Conservation (phyloP, 53 echinoderm and acorn worm genomes). For the Hippasteria phrygiana region DNA sequence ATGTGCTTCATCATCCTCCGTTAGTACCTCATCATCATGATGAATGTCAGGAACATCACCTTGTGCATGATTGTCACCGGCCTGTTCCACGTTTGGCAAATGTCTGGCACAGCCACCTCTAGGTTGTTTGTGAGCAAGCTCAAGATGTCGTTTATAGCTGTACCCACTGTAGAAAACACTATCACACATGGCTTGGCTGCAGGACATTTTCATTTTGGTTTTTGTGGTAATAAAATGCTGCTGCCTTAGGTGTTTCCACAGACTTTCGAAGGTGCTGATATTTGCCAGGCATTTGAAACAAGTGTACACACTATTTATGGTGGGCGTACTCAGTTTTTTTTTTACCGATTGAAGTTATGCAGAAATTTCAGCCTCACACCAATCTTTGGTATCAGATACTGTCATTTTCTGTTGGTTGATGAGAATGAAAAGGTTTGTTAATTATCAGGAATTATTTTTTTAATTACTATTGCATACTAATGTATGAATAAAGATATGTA, state of each 20-base stretch:
- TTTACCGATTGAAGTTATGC: too few species aligned
- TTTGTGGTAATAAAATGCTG: conserved; percentile 12
- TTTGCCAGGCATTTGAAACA: conserved; percentile 10
- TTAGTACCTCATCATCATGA: neutral
- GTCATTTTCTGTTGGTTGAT: too few species aligned
- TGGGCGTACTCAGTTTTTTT: too few species aligned
- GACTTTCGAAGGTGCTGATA: neutral
- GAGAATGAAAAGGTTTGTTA: too few species aligned
- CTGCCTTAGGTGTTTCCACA: conserved; percentile 24
- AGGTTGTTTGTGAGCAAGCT: neutral
- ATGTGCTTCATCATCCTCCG: neutral
- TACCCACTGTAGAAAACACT: conserved; percentile 1
- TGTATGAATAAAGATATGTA: too few species aligned
- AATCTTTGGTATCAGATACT: too few species aligned
- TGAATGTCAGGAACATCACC: neutral
- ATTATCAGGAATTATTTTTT: too few species aligned
- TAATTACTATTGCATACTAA: too few species aligned
- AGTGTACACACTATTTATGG: too few species aligned
- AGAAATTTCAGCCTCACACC: too few species aligned
- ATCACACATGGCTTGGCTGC: neutral
- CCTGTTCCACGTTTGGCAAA: neutral
- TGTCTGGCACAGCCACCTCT: too few species aligned
- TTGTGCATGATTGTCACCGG: too few species aligned
- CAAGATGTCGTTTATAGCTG: conserved; percentile 27
- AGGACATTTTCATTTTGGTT: conserved; percentile 1